phyloP scores from a whole-genome alignment of 1,140 invertebrate genomes.

The Hesperophylax magnus region DNA sequence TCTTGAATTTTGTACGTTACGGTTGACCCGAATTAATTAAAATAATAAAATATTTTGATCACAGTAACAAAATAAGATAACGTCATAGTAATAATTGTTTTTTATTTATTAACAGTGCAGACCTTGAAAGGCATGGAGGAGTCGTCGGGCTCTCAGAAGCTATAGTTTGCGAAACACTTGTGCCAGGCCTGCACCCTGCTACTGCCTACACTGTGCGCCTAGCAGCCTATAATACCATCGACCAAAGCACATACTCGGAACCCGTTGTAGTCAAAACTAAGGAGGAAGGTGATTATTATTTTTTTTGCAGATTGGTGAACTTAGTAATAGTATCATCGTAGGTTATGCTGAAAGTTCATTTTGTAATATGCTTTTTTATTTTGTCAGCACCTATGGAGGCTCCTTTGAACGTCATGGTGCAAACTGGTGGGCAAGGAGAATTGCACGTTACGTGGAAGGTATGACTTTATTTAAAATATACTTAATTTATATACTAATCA shows the following conservation, averaged over 20 bases:
- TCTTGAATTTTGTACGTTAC: no score
- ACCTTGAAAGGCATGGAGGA: conserved; percentile 60
- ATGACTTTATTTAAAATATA: neutral
- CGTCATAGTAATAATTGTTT: no score
- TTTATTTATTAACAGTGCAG: conserved; percentile 39
- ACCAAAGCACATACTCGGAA: conserved; percentile 83
- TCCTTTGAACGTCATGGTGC: conserved; percentile 84
- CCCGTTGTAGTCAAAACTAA: conserved; percentile 82
- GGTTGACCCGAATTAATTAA: no score
- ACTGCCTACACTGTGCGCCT: conserved; percentile 83
- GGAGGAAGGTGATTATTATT: conserved; percentile 78
- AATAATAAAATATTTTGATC: no score
- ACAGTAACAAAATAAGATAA: no score
- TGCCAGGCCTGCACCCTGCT: conserved; percentile 79
- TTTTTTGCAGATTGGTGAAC: no score
- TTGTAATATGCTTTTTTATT: neutral
- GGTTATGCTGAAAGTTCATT: no score
- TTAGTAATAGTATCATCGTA: no score
- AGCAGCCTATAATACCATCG: conserved; percentile 86
- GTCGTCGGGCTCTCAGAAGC: conserved; percentile 60
- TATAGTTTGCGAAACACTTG: conserved; percentile 64
- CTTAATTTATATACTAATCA: no score
- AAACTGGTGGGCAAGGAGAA: conserved; percentile 83
- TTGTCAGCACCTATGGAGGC: conserved; percentile 82
- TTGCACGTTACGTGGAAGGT: conserved; percentile 87